Evolutionary conservation across 2,888 invertebrate genomes (phyloP).

Genomic region (Ecdyonurus torrentis): DNA sequence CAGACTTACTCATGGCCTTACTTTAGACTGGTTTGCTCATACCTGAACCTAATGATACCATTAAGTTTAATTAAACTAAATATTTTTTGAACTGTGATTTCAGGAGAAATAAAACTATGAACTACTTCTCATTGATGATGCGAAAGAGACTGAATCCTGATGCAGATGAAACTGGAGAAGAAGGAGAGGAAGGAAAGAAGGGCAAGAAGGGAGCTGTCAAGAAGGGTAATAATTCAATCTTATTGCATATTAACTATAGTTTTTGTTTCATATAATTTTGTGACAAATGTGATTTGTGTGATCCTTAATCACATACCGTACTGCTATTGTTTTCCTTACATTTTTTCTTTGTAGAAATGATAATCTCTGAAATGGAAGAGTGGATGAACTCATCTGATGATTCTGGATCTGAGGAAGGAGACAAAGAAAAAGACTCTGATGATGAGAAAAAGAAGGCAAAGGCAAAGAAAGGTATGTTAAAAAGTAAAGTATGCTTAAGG

Average conservation of each 20-base stretch:
- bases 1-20: too few relatives aligned
- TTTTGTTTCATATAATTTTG: too few relatives aligned
- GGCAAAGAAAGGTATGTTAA: slow-evolving; percentile 34
- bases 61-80: too few relatives aligned
- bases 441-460: slow-evolving; percentile 42
- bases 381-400: slow-evolving; percentile 78
- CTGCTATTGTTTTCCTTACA: slow-evolving; percentile 2
- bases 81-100: slow-evolving; percentile 15
- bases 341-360: slow-evolving; percentile 39
- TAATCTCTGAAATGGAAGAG: slow-evolving; percentile 88
- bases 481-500: not conserved
- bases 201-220: slow-evolving; percentile 14
- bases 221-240: slow-evolving; percentile 10
- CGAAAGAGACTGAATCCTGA: slow-evolving; percentile 68
- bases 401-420: slow-evolving; percentile 49
- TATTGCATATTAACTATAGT: too few relatives aligned
- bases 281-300: too few relatives aligned
- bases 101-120: slow-evolving; percentile 89
- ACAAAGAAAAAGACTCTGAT: slow-evolving; percentile 42
- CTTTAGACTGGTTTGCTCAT: too few relatives aligned
- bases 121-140: slow-evolving; percentile 89
- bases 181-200: slow-evolving; percentile 35
- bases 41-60: too few relatives aligned
- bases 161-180: slow-evolving; percentile 39
- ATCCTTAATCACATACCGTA: not conserved